Base-by-base conservation (phyloP, 2,797 vertebrate species). In the Cheirogaleus major region DNA sequence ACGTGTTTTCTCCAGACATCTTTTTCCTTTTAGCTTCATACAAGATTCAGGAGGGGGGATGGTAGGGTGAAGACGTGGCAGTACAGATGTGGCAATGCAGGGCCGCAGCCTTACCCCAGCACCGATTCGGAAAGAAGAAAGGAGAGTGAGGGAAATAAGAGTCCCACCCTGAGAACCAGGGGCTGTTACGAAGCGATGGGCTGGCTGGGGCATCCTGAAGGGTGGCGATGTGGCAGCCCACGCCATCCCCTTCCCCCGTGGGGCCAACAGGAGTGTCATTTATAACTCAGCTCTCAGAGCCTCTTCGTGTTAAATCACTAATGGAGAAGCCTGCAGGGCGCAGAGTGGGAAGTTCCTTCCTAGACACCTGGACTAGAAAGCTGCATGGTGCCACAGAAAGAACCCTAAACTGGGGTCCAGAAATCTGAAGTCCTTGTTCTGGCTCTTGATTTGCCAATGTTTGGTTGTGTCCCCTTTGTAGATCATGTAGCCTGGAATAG, bases 241-340 rank as follows among this genome's bases (percentile, higher is more conserved):
- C 52, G 48, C 59, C 25, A 48, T 85, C 20, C 59, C 78, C 86
- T 79, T 80, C 52, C 32, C 76, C 48, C 89, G 52, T 81, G 4
- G 35, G 65, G 67, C 69, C 84, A 82, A 32, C 45, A 52, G 13
- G 45, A 72, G 38, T 72, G 48, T 91, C 72, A 89, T 73, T 92
- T 78, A 78, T 59, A 86, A 82, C 41, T 93, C 61, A 73, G 30
- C 38, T 84, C 45, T 59, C 43, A 32, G 92, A 79, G 45, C 41
- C 45, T 65, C 78, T 92, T 84, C 80, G 52, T 41, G 52, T 94
- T 80, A 84, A 76, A 75, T 84, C 72, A 91, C 63, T 41, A 65
- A 73, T 78, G 4, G 12, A 78, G 80, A 72, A 88, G 18, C 27
- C 79, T 76, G 22, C 20, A 25, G 83, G 75, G 79, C 15, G 67